Evolutionary conservation across 2,797 vertebrate genomes (phyloP), one percentile per base, ranked within the genome.

Genomic region (Mus minutoides): DNA sequence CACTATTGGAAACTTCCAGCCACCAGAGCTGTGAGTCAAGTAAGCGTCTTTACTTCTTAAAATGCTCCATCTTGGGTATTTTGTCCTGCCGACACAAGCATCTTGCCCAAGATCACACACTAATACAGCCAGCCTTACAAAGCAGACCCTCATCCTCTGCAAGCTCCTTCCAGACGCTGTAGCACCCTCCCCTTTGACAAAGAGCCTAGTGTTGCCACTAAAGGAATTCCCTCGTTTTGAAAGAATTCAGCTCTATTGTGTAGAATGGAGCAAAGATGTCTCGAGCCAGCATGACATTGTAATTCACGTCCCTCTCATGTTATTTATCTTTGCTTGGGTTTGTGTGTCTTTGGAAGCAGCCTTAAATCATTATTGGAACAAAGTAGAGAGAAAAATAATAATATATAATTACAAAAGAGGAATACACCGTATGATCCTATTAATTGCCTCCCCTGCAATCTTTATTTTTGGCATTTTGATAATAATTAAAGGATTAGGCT

Each of bases 341-440:
- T 95, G 93, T 79, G 89, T 95, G 91, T 96, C 95, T 92, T 94
- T 95, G 96, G 96, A 97, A 94, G 88, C 87, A 96, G 84, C 93
- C 97, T 95, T 96, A 95, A 96, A 95, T 96, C 91, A 95, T 92
- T 89, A 95, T 94, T 71, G 89, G 96, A 96, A 96, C 92, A 94
- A 95, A 95, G 89, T 95, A 80, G 87, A 84, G 89, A 52, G 78
- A 64, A 91, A 94, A 96, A 97, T 95, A 94, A 95, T 93, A 95
- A 96, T 95, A 96, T 95, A 60, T 96, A 95, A 97, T 97, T 96
- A 96, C 84, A 93, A 96, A 94, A 21, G 84, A 95, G 95, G 91
- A 95, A 76, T 54, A 94, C 92, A 91, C 94, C 4, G 0, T 95
- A 64, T 67, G 94, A 92, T 91, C 89, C 94, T 96, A 96, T 96